A percentile compares a stretch with the other conserved stretches of the same genome.
These are phyloP conservation scores for Lophotriccus pileatus DNA, from an alignment of 2,797 vertebrate species.

Conservation along the genomic window DNA sequence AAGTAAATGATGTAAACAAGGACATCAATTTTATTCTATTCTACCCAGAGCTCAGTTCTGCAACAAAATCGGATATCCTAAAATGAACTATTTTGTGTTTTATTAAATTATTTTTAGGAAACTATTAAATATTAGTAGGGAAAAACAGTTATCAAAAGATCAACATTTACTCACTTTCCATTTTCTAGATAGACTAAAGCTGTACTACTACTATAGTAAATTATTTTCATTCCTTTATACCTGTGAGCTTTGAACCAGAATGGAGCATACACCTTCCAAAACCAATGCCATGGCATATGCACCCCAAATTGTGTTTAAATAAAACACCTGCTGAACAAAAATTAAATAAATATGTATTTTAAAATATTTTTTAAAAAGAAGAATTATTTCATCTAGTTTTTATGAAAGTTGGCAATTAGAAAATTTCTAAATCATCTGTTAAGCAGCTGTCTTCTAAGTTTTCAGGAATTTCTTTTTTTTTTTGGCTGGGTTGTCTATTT, in stretches of 20 bases:
- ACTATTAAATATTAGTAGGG: background rate
- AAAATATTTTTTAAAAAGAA: background rate
- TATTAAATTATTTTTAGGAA: background rate
- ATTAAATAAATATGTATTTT: background rate
- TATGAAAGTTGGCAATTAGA: background rate
- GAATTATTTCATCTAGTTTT: background rate
- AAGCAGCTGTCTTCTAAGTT: background rate
- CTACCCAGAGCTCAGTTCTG: background rate
- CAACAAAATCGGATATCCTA: background rate
- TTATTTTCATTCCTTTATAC: background rate
- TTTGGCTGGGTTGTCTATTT: background rate
- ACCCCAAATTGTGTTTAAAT: background rate
- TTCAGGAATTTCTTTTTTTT: background rate
- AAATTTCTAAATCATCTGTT: background rate
- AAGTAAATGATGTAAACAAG: background rate
- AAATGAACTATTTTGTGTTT: background rate
- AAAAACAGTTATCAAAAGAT: background rate
- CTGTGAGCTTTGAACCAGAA: background rate
- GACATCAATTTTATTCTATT: background rate
- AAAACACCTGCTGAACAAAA: background rate
- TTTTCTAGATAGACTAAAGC: background rate
- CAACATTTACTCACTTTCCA: background rate
- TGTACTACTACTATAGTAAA: background rate
- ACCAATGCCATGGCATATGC: background rate
- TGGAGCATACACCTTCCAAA: background rate